These are phyloP conservation scores for Alsophila aescularia DNA, from an alignment of 2,888 invertebrate species.

Conservation along the genomic window DNA sequence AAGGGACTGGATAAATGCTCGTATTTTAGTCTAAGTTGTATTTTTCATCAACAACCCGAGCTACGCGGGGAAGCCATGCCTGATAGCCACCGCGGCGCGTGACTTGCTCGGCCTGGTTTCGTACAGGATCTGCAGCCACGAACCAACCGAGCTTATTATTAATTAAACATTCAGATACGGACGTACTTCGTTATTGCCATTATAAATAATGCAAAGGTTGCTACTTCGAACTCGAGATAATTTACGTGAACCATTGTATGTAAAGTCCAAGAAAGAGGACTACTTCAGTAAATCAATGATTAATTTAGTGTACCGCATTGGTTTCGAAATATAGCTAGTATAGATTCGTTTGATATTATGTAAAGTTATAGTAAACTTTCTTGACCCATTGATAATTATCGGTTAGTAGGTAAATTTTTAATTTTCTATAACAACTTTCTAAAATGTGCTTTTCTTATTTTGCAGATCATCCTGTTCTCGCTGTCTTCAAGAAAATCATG, in stretches of 20 bases:
- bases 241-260: constrained; percentile 18
- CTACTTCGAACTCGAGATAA: constrained; percentile 5
- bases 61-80: constrained; percentile 56
- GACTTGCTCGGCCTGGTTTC: constrained; percentile 79
- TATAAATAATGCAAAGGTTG: constrained; percentile 33
- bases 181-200: constrained; percentile 32
- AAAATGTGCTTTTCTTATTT: constrained; percentile 47
- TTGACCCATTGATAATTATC: neutral
- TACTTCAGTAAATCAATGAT: neutral
- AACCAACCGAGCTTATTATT: constrained; percentile 58
- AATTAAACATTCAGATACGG: constrained; percentile 66
- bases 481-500: constrained; percentile 50
- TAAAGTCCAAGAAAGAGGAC: constrained; percentile 24
- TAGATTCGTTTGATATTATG: too few relatives aligned
- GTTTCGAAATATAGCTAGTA: too few relatives aligned
- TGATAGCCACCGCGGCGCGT: constrained; percentile 73
- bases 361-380: neutral
- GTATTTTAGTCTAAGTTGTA: neutral
- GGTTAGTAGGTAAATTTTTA: neutral
- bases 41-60: constrained; percentile 14
- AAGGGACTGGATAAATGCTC: neutral
- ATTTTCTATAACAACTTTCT: neutral
- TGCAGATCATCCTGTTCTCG: constrained; percentile 54
- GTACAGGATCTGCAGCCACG: constrained; percentile 72
- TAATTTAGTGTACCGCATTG: neutral